Conservation (phyloP, 2,888 invertebrate species). For the Amphiduros pacificus region DNA sequence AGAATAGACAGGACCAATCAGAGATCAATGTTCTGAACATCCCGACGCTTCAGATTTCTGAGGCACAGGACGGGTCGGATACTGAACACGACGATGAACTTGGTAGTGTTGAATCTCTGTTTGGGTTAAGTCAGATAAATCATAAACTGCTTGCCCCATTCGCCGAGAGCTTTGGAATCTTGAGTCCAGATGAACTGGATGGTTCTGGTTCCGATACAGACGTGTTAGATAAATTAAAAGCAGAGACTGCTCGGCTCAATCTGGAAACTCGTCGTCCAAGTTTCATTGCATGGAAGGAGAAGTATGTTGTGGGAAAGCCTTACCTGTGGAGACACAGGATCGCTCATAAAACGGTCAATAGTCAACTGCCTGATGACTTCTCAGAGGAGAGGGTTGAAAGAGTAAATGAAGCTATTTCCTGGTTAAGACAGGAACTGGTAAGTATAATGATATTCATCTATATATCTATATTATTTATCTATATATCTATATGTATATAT, state of each 20-base stretch:
- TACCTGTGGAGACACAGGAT: not conserved
- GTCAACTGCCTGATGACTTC: not conserved
- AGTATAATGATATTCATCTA: not conserved
- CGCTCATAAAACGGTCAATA: not conserved
- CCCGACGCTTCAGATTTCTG: too few species aligned
- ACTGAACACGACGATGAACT: too few species aligned
- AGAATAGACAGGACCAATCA: too few species aligned
- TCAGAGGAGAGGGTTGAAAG: not conserved
- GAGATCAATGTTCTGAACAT: too few species aligned
- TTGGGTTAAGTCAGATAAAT: too few species aligned
- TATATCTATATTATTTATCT: not conserved
- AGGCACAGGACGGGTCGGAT: too few species aligned
- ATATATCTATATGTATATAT: not conserved
- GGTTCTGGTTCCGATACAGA: too few species aligned
- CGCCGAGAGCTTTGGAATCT: too few species aligned
- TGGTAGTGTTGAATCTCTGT: too few species aligned
- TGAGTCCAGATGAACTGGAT: too few species aligned
- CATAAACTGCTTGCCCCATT: too few species aligned
- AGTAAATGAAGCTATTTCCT: not conserved
- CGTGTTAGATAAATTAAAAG: not conserved
- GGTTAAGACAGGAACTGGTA: conserved; percentile 1
- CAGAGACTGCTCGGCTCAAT: not conserved
- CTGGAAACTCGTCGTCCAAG: not conserved
- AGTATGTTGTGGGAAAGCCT: not conserved
- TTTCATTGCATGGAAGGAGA: not conserved